A percentile compares a stretch with the other conserved stretches of the same genome.
These are phyloP conservation scores for Crypturellus tataupa DNA, from an alignment of 2,797 vertebrate species.

Conservation along the genomic window DNA sequence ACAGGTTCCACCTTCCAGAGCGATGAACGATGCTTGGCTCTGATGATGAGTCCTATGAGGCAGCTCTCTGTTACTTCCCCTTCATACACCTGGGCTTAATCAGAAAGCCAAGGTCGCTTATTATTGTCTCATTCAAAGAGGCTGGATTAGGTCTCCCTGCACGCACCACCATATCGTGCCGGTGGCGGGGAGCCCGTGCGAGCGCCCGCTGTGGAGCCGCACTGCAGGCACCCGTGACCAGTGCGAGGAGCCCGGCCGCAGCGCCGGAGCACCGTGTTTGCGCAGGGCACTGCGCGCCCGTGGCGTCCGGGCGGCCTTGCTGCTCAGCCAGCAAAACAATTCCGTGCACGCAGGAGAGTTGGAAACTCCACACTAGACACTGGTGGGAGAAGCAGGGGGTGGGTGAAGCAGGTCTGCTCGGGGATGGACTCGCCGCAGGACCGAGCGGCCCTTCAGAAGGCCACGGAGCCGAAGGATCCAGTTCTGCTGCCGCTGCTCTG, in stretches of 20 bases:
- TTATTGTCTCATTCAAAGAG: slow-evolving; percentile 51
- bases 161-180: slow-evolving; percentile 28
- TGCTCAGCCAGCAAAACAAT: not conserved
- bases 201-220: not conserved
- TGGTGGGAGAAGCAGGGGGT: not conserved
- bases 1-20: slow-evolving; percentile 29
- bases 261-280: rapidly evolving
- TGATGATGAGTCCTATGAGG: slow-evolving; percentile 1
- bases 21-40: slow-evolving; percentile 7
- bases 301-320: not conserved
- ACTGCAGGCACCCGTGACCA: not conserved
- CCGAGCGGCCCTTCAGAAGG: not conserved
- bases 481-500: not conserved
- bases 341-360: not conserved
- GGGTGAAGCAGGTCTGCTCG: not conserved
- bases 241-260: not conserved
- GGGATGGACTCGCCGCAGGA: not conserved
- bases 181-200: slow-evolving; percentile 20
- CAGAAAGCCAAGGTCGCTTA: slow-evolving; percentile 61
- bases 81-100: slow-evolving; percentile 58
- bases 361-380: not conserved
- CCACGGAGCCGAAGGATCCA: not conserved
- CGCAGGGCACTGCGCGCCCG: not conserved
- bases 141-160: slow-evolving; percentile 48
- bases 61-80: not conserved